Conservation (phyloP, 2,113 vertebrate species). For the Oreocharis arfaki region DNA sequence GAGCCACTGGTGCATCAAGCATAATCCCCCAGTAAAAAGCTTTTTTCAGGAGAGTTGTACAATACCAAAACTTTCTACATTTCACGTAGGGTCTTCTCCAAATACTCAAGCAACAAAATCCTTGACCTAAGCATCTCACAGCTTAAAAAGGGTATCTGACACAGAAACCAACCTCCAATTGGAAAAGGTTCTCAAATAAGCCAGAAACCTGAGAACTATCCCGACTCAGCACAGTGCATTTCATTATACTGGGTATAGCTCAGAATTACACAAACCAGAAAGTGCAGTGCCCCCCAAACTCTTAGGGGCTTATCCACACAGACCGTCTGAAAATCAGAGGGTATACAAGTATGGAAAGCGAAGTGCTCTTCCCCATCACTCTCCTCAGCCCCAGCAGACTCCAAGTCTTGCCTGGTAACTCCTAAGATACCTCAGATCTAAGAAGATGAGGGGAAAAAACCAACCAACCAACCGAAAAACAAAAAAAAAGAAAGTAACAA, state of each 20-base stretch:
- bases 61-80: accelerated
- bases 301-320: accelerated
- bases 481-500: neutral
- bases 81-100: neutral
- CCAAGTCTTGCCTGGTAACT: neutral
- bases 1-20: neutral
- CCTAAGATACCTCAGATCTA: neutral
- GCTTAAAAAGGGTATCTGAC: neutral
- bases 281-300: neutral
- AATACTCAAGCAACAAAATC: neutral
- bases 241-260: neutral
- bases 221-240: accelerated
- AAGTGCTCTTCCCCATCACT: neutral
- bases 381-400: neutral
- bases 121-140: neutral
- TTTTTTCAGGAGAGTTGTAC: neutral
- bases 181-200: neutral
- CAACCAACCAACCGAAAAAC: no score
- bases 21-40: neutral
- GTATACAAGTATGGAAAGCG: neutral
- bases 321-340: neutral
- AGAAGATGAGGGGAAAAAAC: accelerated
- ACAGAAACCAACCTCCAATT: accelerated
- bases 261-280: neutral
- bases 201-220: neutral